Percentiles rank a stretch among this genome's conserved stretches.
These are phyloP conservation scores for Porites lutea DNA, from an alignment of 64 coral and sea anemone genomes.

Conservation along the genomic window DNA sequence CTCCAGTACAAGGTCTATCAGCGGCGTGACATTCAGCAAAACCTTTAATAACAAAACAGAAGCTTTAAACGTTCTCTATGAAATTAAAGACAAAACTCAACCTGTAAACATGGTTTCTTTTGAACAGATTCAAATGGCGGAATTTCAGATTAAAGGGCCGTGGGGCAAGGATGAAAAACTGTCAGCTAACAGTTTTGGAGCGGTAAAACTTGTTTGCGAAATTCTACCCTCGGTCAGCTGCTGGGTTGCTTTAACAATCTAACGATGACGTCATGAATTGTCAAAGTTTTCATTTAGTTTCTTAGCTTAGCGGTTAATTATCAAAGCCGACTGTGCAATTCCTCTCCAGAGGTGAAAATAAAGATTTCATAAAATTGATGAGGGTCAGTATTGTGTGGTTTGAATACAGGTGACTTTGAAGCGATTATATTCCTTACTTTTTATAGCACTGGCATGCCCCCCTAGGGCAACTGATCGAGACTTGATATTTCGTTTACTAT, in stretches of 20 bases:
- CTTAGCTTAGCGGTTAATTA: too few species aligned
- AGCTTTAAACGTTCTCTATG: neutral
- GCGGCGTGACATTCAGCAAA: neutral
- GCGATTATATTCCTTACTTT: too few species aligned
- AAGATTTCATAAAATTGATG: too few species aligned
- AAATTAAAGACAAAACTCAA: neutral
- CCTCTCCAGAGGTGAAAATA: too few species aligned
- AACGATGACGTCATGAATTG: neutral
- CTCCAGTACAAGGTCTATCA: neutral
- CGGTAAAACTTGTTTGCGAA: slow-evolving; percentile 31
- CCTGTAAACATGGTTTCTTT: neutral
- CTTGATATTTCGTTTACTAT: too few species aligned
- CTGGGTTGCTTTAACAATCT: neutral
- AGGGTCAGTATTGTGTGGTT: too few species aligned
- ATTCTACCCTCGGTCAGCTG: neutral
- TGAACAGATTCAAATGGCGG: neutral
- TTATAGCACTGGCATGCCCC: too few species aligned
- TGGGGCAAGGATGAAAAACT: neutral
- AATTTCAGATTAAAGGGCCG: neutral
- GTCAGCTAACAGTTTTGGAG: neutral
- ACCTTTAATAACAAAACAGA: neutral
- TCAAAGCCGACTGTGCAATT: too few species aligned
- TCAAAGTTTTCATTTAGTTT: too few species aligned
- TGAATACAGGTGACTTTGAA: too few species aligned
- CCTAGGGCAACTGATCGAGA: too few species aligned